These are phyloP conservation scores for Brachylomia viminalis DNA, from an alignment of 2,888 invertebrate species.

Conservation along the genomic window DNA sequence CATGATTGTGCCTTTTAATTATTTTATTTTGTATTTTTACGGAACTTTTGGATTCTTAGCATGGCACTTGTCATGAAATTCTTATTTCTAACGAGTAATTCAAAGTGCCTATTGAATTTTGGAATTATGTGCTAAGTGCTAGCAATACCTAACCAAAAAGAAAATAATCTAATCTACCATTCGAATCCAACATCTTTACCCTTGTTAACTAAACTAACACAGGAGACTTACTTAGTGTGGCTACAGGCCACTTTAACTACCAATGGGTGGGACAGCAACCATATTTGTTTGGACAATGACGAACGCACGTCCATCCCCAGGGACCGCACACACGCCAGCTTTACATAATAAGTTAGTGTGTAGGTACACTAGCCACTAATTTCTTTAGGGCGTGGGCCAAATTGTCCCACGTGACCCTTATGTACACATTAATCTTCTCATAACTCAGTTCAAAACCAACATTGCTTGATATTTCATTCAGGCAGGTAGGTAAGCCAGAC, in stretches of 20 bases:
- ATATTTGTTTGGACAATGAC: slow-evolving; percentile 58
- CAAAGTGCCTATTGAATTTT: neutral
- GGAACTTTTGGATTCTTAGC: neutral
- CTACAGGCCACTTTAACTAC: slow-evolving; percentile 15
- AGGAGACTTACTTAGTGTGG: slow-evolving; percentile 15
- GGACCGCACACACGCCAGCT: slow-evolving; percentile 50
- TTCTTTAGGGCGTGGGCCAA: slow-evolving; percentile 53
- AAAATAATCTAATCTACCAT: slow-evolving; percentile 16
- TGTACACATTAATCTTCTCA: slow-evolving; percentile 52
- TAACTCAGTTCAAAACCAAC: slow-evolving; percentile 55
- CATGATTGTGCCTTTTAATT: neutral
- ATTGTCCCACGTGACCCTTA: slow-evolving; percentile 48
- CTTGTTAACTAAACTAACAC: slow-evolving; percentile 33
- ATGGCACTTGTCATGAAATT: no score
- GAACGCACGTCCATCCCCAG: slow-evolving; percentile 45
- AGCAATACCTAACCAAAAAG: slow-evolving; percentile 4
- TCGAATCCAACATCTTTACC: slow-evolving; percentile 31
- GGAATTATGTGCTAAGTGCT: no score
- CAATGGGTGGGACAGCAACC: slow-evolving; percentile 38
- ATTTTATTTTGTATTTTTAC: neutral
- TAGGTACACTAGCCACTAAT: slow-evolving; percentile 52
- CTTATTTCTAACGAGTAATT: neutral
- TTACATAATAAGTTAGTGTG: slow-evolving; percentile 57
- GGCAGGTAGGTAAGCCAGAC: slow-evolving; percentile 40
- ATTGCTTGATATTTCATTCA: slow-evolving; percentile 62